Percentiles rank a stretch among this genome's conserved stretches.
These are phyloP conservation scores for Linepithema humile DNA, from an alignment of 1,140 invertebrate genomes.

Conservation along the genomic window DNA sequence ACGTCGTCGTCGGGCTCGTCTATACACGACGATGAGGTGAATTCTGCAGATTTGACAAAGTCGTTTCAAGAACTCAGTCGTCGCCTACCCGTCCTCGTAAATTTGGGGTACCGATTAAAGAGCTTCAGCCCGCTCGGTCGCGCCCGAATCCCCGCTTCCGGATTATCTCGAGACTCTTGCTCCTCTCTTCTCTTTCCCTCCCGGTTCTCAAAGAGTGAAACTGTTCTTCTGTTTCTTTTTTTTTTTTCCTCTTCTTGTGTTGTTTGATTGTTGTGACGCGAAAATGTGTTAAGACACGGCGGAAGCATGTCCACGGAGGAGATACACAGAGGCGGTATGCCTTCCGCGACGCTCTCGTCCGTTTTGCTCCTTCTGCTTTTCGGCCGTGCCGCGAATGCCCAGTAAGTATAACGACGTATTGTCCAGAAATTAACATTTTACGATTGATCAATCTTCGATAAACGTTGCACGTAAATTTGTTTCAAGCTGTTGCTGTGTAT, in stretches of 20 bases:
- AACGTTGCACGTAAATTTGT: not conserved
- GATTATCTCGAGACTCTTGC: conserved; percentile 7
- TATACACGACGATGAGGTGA: conserved; percentile 65
- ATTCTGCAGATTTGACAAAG: conserved; percentile 83
- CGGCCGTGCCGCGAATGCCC: conserved; percentile 74
- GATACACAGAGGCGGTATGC: conserved; percentile 68
- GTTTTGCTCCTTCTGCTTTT: conserved; percentile 73
- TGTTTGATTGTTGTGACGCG: not conserved
- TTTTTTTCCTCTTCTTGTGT: not conserved
- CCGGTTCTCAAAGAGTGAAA: not conserved
- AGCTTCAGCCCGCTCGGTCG: conserved; percentile 12
- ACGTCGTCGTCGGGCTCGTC: conserved; percentile 48
- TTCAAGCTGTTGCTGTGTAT: not conserved
- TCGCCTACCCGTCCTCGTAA: conserved; percentile 75
- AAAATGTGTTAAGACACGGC: conserved; percentile 73
- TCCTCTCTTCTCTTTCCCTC: not conserved
- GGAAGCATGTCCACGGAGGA: conserved; percentile 69
- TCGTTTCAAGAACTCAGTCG: conserved; percentile 82
- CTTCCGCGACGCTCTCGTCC: conserved; percentile 70
- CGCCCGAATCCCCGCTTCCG: not conserved
- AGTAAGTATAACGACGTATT: conserved; percentile 71
- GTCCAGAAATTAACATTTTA: not conserved
- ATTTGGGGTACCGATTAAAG: conserved; percentile 50
- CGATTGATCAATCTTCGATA: not conserved
- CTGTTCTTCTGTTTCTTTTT: not conserved